Conservation (phyloP, 2,113 vertebrate genomes). For the Etheostoma cragini region DNA sequence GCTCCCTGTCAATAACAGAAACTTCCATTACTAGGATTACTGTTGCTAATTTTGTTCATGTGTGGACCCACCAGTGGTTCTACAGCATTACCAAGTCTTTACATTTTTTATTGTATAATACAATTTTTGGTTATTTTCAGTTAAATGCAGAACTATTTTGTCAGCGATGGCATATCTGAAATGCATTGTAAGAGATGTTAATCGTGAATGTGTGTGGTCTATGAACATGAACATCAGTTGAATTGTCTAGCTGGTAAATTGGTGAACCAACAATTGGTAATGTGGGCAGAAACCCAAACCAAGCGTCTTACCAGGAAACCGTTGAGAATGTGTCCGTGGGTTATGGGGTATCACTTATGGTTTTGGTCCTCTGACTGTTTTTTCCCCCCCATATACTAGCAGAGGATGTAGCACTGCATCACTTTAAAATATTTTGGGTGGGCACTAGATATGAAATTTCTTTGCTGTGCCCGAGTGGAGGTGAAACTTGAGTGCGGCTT, state of each 20-base stretch:
- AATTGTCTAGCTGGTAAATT: constrained; percentile 7
- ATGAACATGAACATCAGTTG: background rate
- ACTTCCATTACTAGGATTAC: background rate
- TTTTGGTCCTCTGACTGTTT: constrained; percentile 37
- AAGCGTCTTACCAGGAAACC: constrained; percentile 48
- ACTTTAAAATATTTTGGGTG: background rate
- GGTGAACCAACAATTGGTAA: constrained; percentile 42
- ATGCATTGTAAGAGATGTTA: background rate
- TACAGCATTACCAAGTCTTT: background rate
- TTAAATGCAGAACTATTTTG: background rate
- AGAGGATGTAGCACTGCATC: constrained; percentile 8
- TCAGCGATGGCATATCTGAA: background rate
- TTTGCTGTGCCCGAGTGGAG: constrained; percentile 85
- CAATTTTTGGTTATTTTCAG: background rate
- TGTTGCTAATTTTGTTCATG: background rate
- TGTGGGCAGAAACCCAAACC: constrained; percentile 46
- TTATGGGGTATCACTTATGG: constrained; percentile 33
- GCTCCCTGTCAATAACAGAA: background rate
- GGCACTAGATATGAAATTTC: constrained; percentile 74
- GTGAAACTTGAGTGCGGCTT: constrained; percentile 89
- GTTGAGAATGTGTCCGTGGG: constrained; percentile 18
- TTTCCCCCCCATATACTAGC: constrained; percentile 14
- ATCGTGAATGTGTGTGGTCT: background rate
- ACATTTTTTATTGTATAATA: background rate
- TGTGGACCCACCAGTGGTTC: background rate